Evolutionary conservation across 2,888 invertebrate genomes (phyloP), one percentile per base, ranked within the genome.

Genomic region (Anarsia innoxiella): DNA sequence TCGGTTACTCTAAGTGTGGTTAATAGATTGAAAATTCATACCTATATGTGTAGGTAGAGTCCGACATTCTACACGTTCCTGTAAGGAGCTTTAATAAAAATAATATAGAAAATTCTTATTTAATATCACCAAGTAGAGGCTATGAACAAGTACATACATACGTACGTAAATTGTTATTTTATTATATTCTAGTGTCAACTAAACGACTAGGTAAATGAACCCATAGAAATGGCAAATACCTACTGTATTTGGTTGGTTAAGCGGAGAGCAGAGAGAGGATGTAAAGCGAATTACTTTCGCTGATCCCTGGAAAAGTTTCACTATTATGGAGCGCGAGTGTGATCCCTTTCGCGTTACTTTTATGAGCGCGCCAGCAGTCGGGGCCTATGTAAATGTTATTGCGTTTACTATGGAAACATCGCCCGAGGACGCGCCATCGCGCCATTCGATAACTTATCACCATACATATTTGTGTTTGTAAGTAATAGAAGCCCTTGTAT

Each of bases 331-430:
- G 63, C 62, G 58, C 29, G 26, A 33, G 66, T 64, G 70, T 66
- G 73, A 72, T 72, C 74, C 75, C 69, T 71, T 74, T 73, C 62
- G 58, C 66, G 68, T 66, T 70, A 70, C 70, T 72, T 75, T 74
- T 74, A 72, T 67, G 69, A 67, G 69, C 59, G 62, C 60, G 60
- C 64, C 68, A 68, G 63, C 69, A 66, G 70, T 69, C 66, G 59
- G n/a, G 64, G 66, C 73, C 75, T 77, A 79, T 78, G 78, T 71
- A 78, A 40, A 40, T 78, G 70, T 75, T 75, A 77, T 77, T 69
- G 67, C 70, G 65, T 61, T 64, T 59, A 61, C 62, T 61, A 63
- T 62, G 65, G 53, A 65, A 67, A 68, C 64, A 65, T 52, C 54
- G 59, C 56, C 48, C 37, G 42, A 50, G 47, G 52, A 58, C 49